Base-by-base conservation (phyloP, 2,113 vertebrate genomes). In the Procavia capensis region DNA sequence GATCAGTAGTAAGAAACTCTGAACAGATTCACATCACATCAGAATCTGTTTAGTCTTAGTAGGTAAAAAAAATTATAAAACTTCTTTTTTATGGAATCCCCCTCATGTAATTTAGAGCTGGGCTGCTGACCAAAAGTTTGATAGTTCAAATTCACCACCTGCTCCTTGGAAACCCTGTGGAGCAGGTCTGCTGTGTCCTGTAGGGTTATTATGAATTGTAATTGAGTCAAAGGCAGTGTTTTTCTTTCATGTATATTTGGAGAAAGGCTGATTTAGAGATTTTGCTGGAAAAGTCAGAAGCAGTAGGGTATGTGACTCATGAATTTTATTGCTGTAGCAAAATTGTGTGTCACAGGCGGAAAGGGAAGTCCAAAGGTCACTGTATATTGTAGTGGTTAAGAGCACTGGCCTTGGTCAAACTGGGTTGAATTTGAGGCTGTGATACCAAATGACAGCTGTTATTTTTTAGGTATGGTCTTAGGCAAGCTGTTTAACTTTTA, bases 171-270 rank as follows among this genome's bases (percentile, higher is more conserved):
- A 54, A 54, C 50, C 50, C 50, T 54, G 17, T 54, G 50, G 50
- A 16, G 11, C 50, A 54, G 50, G 11, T 54, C 50, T 54, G 2
- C 50, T 54, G 11, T 54, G 50, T 54, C 50, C 50, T 54, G 11
- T 54, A 54, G 50, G 50, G 50, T 54, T 16, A 11, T 16, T 54
- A 14, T 54, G 50, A 54, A 54, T 54, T 54, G 50, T 54, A 54
- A 54, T 54, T 13, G 11, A 54, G 11, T 54, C 11, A 16, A 8
- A 10, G 50, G 50, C 50, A 54, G 17, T 14, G 3, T 8, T 54
- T 54, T 54, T 54, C 43, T 78, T 39, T 92, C 19, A 68, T 83
- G 47, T 83, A 64, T 90, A 78, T 92, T 93, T 93, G 64, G 34
- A 90, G 57, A 66, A 57, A 91, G 11, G 4, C 70, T 74, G 19